A percentile compares a stretch with the other conserved stretches of the same genome.
Evolutionary conservation across 2,888 invertebrate genomes (phyloP).

Genomic region (Andrena fulva): DNA sequence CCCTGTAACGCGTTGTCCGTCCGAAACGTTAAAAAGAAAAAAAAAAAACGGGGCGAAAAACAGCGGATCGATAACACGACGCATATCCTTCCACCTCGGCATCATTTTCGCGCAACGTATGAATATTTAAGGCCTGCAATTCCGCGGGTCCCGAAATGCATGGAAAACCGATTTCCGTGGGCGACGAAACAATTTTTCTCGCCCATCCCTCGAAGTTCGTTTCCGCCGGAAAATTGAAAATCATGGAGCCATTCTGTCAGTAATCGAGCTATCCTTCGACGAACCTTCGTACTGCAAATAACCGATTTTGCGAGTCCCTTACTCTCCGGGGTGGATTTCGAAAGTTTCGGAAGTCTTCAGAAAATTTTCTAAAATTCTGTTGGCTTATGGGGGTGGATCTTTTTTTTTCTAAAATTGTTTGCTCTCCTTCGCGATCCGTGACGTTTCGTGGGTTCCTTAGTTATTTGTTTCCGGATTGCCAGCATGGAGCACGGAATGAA

Average conservation of each 20-base stretch:
- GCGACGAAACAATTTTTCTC: neutral
- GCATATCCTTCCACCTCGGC: neutral
- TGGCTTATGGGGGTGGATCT: neutral
- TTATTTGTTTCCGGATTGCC: neutral
- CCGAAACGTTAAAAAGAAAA: slow-evolving; percentile 1
- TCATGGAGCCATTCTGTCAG: neutral
- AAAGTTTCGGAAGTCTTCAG: neutral
- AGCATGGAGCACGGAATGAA: neutral
- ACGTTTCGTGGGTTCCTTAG: neutral
- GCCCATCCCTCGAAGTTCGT: neutral
- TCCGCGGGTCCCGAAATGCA: neutral
- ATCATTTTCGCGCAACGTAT: neutral
- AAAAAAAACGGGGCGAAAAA: neutral
- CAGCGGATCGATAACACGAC: neutral
- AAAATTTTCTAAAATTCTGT: too few species aligned
- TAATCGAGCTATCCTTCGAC: too few species aligned
- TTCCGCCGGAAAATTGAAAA: neutral
- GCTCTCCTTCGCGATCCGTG: neutral
- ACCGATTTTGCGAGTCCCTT: too few species aligned
- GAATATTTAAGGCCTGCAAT: neutral
- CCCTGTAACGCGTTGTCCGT: slow-evolving; percentile 6
- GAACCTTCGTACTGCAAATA: too few species aligned
- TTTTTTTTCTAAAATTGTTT: neutral
- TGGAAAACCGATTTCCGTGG: neutral
- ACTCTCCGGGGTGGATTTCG: neutral